Evolutionary conservation across 2,888 invertebrate species (phyloP).

Genomic region (Rhagonycha fulva): DNA sequence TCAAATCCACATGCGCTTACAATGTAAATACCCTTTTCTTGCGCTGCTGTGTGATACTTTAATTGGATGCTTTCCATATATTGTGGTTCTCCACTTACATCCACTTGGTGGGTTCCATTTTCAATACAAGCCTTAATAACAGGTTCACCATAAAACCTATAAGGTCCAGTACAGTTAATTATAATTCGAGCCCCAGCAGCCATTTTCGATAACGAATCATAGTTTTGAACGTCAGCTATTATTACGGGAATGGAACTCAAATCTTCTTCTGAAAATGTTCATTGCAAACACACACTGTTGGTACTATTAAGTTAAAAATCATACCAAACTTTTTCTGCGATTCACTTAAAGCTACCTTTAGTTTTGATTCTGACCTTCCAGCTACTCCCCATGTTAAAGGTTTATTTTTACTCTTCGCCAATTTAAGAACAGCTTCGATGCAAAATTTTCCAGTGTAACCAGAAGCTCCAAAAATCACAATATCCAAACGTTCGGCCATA

Average conservation of each 20-base stretch:
- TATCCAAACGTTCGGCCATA: slow-evolving; percentile 59
- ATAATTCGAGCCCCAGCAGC: slow-evolving; percentile 76
- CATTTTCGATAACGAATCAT: slow-evolving; percentile 79
- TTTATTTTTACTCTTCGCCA: slow-evolving; percentile 55
- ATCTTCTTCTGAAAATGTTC: slow-evolving; percentile 58
- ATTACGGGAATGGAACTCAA: slow-evolving; percentile 68
- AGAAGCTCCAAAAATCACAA: slow-evolving; percentile 89
- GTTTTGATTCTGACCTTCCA: slow-evolving; percentile 68
- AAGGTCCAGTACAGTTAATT: slow-evolving; percentile 93
- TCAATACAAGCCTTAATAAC: slow-evolving; percentile 85
- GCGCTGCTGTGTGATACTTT: slow-evolving; percentile 74
- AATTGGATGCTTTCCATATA: slow-evolving; percentile 62
- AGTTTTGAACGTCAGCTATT: slow-evolving; percentile 77
- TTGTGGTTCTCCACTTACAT: slow-evolving; percentile 91
- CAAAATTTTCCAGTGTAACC: slow-evolving; percentile 91
- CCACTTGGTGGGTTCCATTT: slow-evolving; percentile 83
- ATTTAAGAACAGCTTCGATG: slow-evolving; percentile 65
- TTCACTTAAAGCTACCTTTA: slow-evolving; percentile 47
- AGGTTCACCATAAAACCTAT: slow-evolving; percentile 83
- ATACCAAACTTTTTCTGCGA: slow-evolving; percentile 55
- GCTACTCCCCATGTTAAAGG: slow-evolving; percentile 86
- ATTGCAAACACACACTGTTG: background rate
- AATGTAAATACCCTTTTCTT: slow-evolving; percentile 81
- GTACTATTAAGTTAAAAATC: background rate
- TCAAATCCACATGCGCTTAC: slow-evolving; percentile 94